phyloP scores from a whole-genome alignment of 2,113 vertebrate species.

The Ginglymostoma cirratum region DNA sequence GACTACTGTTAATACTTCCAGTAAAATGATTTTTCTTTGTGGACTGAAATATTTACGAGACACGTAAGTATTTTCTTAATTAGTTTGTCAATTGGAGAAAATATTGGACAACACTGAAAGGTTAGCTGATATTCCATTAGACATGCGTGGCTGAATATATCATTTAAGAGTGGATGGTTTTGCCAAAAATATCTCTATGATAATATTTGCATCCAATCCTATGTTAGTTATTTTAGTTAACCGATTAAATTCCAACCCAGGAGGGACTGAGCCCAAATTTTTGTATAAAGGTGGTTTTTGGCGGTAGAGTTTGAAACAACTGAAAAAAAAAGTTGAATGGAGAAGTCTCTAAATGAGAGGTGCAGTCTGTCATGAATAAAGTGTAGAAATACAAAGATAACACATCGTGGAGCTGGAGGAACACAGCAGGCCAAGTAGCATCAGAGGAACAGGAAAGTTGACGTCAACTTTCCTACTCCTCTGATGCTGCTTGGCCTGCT shows the following conservation, averaged over 20 bases:
- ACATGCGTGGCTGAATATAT: background rate
- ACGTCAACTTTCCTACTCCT: too few relatives aligned
- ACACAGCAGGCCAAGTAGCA: too few relatives aligned
- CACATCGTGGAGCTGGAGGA: too few relatives aligned
- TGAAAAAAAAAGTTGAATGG: background rate
- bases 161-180: background rate
- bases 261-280: background rate
- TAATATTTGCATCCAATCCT: background rate
- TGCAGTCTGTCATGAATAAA: background rate
- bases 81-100: background rate
- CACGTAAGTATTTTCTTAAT: background rate
- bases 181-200: background rate
- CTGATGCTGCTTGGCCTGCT: too few relatives aligned
- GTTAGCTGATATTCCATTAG: background rate
- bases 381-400: background rate
- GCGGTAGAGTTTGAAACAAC: background rate
- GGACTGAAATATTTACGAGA: background rate
- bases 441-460: too few relatives aligned
- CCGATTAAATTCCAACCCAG: background rate
- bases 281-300: background rate
- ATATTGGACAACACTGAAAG: background rate
- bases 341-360: background rate
- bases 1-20: background rate
- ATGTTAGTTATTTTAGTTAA: background rate
- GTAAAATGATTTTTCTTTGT: background rate